phyloP scores from a whole-genome alignment of 2,888 invertebrate genomes.

The Eristalinus sepulchralis region DNA sequence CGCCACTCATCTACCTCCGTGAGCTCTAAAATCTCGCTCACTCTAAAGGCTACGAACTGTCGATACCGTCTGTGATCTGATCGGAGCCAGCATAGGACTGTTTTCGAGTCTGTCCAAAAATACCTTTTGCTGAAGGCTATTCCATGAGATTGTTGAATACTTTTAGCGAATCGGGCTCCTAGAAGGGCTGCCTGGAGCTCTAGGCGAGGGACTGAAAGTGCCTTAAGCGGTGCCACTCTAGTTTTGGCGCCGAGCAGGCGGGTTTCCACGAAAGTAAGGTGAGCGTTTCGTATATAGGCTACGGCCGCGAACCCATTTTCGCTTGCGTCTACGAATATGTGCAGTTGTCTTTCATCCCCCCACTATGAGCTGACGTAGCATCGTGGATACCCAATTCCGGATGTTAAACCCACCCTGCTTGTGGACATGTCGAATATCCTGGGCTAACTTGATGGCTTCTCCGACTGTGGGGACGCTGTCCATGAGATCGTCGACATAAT shows the following conservation, averaged over 20 bases:
- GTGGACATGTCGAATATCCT: too few species aligned
- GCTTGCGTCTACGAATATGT: slow-evolving; percentile 1
- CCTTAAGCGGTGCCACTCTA: neutral
- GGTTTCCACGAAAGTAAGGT: neutral
- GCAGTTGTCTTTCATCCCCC: neutral
- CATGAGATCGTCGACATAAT: neutral
- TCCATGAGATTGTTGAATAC: too few species aligned
- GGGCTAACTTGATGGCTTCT: neutral
- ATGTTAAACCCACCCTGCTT: too few species aligned
- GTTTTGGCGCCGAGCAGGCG: neutral
- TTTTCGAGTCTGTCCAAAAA: too few species aligned
- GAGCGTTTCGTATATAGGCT: neutral
- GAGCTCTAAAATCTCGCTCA: too few species aligned
- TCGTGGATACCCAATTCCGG: neutral
- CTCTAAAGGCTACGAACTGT: too few species aligned
- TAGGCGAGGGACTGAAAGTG: neutral
- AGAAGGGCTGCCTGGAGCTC: slow-evolving; percentile 15
- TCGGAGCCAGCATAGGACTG: too few species aligned
- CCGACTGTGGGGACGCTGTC: neutral
- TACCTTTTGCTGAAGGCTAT: too few species aligned
- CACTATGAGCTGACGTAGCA: neutral
- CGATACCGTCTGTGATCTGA: too few species aligned
- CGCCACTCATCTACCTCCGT: too few species aligned
- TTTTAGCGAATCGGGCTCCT: too few species aligned
- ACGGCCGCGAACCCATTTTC: neutral